Percentiles rank a stretch among this genome's conserved stretches.
phyloP scores from a whole-genome alignment of 2,113 vertebrate species.

The Callospermophilus lateralis region DNA sequence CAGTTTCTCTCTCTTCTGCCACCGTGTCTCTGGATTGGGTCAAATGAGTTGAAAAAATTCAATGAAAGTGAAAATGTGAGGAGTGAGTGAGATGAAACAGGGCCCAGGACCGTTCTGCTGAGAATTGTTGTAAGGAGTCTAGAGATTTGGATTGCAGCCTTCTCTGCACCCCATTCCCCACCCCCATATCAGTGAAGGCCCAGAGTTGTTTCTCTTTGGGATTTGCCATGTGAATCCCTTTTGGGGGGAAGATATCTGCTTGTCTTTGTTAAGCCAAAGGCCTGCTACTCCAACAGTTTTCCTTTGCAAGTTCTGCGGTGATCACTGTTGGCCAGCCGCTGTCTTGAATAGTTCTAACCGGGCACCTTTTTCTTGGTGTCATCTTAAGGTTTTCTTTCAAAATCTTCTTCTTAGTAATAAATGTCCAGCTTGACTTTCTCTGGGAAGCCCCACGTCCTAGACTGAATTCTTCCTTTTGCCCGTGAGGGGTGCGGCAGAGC shows the following conservation, averaged over 20 bases:
- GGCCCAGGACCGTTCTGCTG: constrained; percentile 32
- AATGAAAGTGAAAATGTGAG: constrained; percentile 72
- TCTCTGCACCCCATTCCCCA: not conserved
- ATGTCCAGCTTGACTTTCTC: not conserved
- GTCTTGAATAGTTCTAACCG: constrained; percentile 35
- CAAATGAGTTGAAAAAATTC: constrained; percentile 69
- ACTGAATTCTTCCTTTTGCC: constrained; percentile 40
- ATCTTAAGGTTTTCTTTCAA: constrained; percentile 51
- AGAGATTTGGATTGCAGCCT: constrained; percentile 15
- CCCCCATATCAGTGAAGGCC: constrained; percentile 1
- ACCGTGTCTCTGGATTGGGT: constrained; percentile 54
- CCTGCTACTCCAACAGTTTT: constrained; percentile 73
- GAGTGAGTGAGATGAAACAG: constrained; percentile 55
- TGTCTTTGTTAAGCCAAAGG: constrained; percentile 85
- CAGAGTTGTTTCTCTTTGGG: constrained; percentile 77
- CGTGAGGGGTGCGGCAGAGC: not conserved
- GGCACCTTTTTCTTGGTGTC: constrained; percentile 20
- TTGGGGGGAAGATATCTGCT: constrained; percentile 76
- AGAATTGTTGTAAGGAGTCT: not conserved
- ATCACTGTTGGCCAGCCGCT: constrained; percentile 65
- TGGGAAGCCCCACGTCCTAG: not conserved
- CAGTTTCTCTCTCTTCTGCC: constrained; percentile 1
- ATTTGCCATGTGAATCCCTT: constrained; percentile 77
- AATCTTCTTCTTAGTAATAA: constrained; percentile 12
- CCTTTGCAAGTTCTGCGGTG: constrained; percentile 70